Evolutionary conservation across 2,797 vertebrate species (phyloP).

Genomic region (Dryobates pubescens): DNA sequence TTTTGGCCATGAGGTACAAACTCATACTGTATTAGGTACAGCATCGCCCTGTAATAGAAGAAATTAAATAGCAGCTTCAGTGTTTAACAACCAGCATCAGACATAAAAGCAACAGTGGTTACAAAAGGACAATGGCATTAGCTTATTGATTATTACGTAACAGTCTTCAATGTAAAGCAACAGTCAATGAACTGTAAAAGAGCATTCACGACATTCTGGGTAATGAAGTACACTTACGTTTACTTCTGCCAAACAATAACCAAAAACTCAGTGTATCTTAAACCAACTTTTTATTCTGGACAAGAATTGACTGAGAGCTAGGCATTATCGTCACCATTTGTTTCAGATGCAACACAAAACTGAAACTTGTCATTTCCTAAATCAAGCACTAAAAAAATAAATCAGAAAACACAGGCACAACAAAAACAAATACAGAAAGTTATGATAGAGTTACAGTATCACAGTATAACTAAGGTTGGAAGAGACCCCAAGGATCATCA

Average conservation of each 20-base stretch:
- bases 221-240: not conserved
- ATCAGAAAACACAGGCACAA: not conserved
- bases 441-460: not conserved
- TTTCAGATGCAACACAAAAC: not conserved
- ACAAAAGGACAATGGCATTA: not conserved
- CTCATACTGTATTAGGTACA: not conserved
- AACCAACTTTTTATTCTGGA: not conserved
- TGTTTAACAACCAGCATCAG: not conserved
- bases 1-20: not conserved
- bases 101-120: not conserved
- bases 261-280: not conserved
- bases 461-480: too few relatives aligned
- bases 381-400: not conserved
- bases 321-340: not conserved
- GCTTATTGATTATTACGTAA: not conserved
- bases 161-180: not conserved
- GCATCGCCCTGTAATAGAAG: not conserved
- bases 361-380: not conserved
- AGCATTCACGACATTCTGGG: not conserved
- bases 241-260: not conserved
- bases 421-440: not conserved
- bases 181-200: not conserved
- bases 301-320: not conserved
- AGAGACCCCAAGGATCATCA: too few relatives aligned
- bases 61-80: not conserved